These are phyloP conservation scores for Rhagophthalmus giganteus DNA, from an alignment of 2,888 invertebrate species.

Conservation along the genomic window DNA sequence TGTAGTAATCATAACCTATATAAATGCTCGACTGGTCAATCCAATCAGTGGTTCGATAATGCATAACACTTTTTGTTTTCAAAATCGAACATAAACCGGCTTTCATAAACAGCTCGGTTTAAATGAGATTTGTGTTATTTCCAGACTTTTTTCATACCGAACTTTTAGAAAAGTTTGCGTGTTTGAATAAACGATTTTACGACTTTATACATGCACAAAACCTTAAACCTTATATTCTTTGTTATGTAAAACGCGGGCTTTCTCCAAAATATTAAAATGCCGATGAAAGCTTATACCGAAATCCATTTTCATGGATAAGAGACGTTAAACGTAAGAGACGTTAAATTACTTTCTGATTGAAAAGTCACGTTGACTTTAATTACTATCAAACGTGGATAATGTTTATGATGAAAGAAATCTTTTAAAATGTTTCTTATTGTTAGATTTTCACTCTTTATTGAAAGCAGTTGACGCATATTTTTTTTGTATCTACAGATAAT, in stretches of 20 bases:
- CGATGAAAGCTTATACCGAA: constrained; percentile 5
- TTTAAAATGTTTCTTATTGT: no score
- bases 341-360: no score
- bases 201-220: constrained; percentile 19
- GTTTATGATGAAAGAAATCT: no score
- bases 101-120: constrained; percentile 25
- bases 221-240: constrained; percentile 12
- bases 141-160: constrained; percentile 19
- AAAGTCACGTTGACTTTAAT: no score
- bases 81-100: constrained; percentile 25
- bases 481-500: no score
- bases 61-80: constrained; percentile 31
- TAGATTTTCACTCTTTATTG: no score
- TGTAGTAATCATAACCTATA: no score
- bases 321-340: no score
- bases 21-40: constrained; percentile 34
- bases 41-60: constrained; percentile 36
- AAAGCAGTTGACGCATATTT: no score
- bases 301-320: no score
- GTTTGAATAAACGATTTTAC: constrained; percentile 18
- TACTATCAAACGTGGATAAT: no score
- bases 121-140: constrained; percentile 25
- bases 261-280: constrained; percentile 11
- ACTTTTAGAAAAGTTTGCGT: constrained; percentile 16
- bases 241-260: constrained; percentile 18